These are phyloP conservation scores for Dissostichus mawsoni DNA, from an alignment of 2,113 vertebrate species.

Conservation along the genomic window DNA sequence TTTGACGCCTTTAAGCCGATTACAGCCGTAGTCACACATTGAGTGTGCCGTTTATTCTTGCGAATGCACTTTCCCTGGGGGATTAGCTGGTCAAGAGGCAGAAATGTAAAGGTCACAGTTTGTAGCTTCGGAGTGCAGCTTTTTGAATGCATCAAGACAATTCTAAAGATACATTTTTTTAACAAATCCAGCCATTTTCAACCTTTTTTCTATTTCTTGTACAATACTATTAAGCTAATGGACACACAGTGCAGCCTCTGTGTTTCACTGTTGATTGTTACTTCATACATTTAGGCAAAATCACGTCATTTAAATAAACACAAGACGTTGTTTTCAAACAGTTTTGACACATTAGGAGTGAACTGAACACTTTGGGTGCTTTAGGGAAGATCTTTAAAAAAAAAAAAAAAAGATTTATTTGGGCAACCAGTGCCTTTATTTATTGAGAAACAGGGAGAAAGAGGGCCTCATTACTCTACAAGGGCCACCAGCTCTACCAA, in stretches of 20 bases:
- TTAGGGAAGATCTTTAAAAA: background rate
- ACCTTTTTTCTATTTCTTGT: background rate
- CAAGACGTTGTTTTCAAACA: background rate
- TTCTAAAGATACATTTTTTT: background rate
- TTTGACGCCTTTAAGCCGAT: slow-evolving; percentile 38
- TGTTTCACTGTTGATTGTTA: background rate
- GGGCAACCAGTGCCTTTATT: no score
- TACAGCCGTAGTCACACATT: slow-evolving; percentile 25
- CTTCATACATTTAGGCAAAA: background rate
- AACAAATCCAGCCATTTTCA: background rate
- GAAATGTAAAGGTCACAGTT: slow-evolving; percentile 23
- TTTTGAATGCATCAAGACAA: slow-evolving; percentile 22
- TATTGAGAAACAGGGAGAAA: no score
- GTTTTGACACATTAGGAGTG: background rate
- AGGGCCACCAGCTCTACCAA: no score
- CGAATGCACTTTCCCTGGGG: slow-evolving; percentile 23
- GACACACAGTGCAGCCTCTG: background rate
- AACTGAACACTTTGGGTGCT: background rate
- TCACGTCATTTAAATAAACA: background rate
- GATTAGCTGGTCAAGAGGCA: slow-evolving; percentile 40
- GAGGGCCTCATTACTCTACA: no score
- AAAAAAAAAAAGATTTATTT: no score
- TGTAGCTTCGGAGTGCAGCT: slow-evolving; percentile 11
- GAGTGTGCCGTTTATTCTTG: slow-evolving; percentile 23
- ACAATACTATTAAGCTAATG: background rate